phyloP scores from a whole-genome alignment of 2,113 vertebrate species.

The Atlantisia rogersi region DNA sequence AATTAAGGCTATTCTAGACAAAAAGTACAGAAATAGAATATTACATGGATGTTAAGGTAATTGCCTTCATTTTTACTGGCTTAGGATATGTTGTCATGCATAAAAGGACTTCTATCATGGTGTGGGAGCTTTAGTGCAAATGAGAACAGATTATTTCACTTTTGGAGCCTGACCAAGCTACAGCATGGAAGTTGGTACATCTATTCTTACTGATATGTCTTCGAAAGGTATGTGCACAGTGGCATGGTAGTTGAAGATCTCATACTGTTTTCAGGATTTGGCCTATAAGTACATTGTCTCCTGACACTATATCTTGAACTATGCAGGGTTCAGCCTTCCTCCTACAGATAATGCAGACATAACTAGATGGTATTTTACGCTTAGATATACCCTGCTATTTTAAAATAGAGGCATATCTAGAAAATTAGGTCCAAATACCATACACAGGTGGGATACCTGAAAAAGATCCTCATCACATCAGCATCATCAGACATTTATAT shows the following conservation, averaged over 20 bases:
- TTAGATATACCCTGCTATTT: background rate
- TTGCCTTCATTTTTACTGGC: background rate
- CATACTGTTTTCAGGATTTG: background rate
- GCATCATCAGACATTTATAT: background rate
- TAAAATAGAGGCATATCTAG: background rate
- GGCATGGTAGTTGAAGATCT: background rate
- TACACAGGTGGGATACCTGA: background rate
- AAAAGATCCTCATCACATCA: background rate
- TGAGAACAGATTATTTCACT: background rate
- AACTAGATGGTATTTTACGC: background rate
- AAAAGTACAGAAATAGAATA: background rate
- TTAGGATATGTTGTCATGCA: background rate
- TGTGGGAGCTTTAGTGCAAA: background rate
- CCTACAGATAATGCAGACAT: background rate
- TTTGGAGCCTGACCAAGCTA: background rate
- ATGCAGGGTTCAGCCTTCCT: background rate
- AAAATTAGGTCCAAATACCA: background rate
- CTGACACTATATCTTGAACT: background rate
- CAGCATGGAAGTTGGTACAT: background rate
- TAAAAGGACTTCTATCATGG: background rate
- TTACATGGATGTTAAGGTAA: background rate
- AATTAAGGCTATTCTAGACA: background rate
- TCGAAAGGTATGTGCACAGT: background rate
- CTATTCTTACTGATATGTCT: background rate
- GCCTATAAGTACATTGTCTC: background rate